A percentile compares a stretch with the other conserved stretches of the same genome.
Evolutionary conservation across 92 coral and sea anemone genomes (phyloP).

Genomic region (Phenganax subtilis): DNA sequence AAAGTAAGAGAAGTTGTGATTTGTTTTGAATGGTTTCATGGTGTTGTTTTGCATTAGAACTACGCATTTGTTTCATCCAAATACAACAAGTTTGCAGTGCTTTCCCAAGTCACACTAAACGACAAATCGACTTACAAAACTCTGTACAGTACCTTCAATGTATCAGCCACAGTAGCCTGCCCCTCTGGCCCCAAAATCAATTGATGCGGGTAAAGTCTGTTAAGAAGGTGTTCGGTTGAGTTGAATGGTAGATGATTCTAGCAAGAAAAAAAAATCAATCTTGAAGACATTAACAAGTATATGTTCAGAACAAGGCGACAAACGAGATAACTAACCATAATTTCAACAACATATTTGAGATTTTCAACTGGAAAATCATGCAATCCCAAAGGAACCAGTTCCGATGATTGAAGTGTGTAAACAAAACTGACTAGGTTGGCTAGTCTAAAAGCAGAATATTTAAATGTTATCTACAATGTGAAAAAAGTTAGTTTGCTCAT

Average conservation of each 20-base stretch:
- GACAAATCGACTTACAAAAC: background rate
- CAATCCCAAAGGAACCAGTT: conserved; percentile 81
- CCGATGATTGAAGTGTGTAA: conserved; percentile 88
- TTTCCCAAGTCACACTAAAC: background rate
- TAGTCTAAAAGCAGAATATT: conserved; percentile 47
- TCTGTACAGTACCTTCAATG: conserved; percentile 57
- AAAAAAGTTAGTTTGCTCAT: too few relatives aligned
- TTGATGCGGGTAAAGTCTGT: conserved; percentile 74
- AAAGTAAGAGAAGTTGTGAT: background rate
- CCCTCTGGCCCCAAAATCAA: conserved; percentile 76
- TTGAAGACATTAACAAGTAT: background rate
- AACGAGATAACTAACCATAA: conserved; percentile 57
- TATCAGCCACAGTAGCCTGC: conserved; percentile 70
- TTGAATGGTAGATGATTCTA: conserved; percentile 65
- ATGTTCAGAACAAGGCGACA: background rate
- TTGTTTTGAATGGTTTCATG: background rate
- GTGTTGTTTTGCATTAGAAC: background rate
- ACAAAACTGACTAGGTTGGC: conserved; percentile 84
- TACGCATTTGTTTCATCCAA: too few relatives aligned
- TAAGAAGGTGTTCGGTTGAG: conserved; percentile 63
- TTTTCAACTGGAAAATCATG: conserved; percentile 95
- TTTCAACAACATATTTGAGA: conserved; percentile 66
- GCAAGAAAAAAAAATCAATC: conserved; percentile 10
- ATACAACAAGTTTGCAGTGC: background rate
- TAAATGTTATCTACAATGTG: background rate